These are phyloP conservation scores for Irena cyanogastra DNA, from an alignment of 2,113 vertebrate genomes.

Conservation along the genomic window DNA sequence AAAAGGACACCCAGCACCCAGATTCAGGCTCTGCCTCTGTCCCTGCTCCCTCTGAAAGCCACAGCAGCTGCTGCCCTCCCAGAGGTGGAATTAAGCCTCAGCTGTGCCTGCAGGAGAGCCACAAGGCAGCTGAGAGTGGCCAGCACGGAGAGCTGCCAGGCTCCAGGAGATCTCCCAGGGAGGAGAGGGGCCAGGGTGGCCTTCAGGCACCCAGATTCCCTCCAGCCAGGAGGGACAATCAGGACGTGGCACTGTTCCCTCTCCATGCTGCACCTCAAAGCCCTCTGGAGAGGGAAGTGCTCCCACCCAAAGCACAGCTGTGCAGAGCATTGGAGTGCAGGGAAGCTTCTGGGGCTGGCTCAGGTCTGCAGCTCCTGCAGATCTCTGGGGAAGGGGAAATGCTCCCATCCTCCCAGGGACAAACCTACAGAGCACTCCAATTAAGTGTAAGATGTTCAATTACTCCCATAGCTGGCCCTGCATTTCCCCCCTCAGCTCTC, in stretches of 20 bases:
- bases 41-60: not conserved
- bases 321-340: not conserved
- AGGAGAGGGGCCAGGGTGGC: not conserved
- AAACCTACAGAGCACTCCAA: not conserved
- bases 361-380: not conserved
- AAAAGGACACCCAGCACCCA: not conserved
- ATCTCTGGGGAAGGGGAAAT: not conserved
- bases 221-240: not conserved
- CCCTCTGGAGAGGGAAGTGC: fast-evolving
- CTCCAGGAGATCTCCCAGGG: too few relatives aligned
- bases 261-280: not conserved
- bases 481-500: not conserved
- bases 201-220: not conserved
- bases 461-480: not conserved
- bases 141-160: not conserved
- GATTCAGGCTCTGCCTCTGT: not conserved
- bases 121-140: not conserved
- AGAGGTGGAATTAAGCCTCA: not conserved
- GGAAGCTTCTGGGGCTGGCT: not conserved
- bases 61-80: not conserved
- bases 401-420: not conserved
- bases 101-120: not conserved
- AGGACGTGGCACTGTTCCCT: not conserved
- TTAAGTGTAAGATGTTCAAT: not conserved
- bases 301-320: not conserved